Base-by-base conservation (phyloP, 1,140 invertebrate species). In the Ceratosolen solmsi region DNA sequence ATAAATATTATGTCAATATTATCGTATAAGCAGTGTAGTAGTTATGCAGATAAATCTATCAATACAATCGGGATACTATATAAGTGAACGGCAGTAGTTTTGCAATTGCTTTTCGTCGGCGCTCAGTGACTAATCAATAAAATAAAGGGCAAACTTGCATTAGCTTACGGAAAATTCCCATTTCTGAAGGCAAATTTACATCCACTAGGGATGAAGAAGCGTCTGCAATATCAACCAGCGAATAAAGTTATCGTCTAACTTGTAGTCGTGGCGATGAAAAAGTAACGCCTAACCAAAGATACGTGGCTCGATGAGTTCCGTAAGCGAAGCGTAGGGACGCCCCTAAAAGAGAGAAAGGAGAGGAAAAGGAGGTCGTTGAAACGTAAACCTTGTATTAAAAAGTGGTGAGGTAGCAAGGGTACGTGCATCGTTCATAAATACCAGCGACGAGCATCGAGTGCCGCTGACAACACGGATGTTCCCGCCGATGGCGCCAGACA, bases 251-350 rank as follows among this genome's bases (percentile, higher is more conserved):
- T n/a, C n/a, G 58, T 30, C n/a, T 1, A n/a, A 63, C 8, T 5
- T 1, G 36, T 22, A 46, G 22, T 33, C 30, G 33, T 54, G 56
- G n/a, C 22, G 58, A 30, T 4, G 46, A 68, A 27, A 65, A 76
- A 65, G 72, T 72, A 81, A 76, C 72, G 76, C 80, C 76, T 81
- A 81, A 9, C 46, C 72, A 36, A 46, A 81, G 72, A 76, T 22
- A 60, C 58, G 33, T 1, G 36, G 2, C 4, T n/a, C 77, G 51
- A 0, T 58, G 51, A 41, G 51, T 46, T 30, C 33, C 22, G 15
- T 38, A 36, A 75, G 76, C 13, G 27, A 58, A 70, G 36, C 20
- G n/a, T 1, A 27, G 4, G 46, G 38, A 27, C 25, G 36, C 41
- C 11, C 13, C 9, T 8, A 33, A 5, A 65, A 7, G 25, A 65